Percentiles rank a stretch among this genome's conserved stretches.
phyloP scores from a whole-genome alignment of 1,140 invertebrate genomes.

The Agrypnia vestita region DNA sequence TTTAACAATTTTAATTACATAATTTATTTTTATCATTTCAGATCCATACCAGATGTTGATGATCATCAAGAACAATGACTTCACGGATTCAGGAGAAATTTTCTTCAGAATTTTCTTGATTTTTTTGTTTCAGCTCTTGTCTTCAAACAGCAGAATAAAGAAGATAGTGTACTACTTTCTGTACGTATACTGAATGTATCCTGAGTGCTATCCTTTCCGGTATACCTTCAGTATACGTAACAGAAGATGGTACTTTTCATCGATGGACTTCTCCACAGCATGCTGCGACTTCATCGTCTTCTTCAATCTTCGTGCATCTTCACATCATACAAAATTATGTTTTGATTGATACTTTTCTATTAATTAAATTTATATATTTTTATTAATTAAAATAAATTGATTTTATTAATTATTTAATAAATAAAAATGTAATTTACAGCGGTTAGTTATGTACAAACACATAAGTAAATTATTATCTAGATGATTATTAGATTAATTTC shows the following conservation, averaged over 20 bases:
- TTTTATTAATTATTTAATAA: too few species aligned
- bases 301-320: too few species aligned
- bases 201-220: conserved; percentile 96
- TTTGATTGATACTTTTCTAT: too few species aligned
- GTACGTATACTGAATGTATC: conserved; percentile 99
- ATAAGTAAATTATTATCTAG: too few species aligned
- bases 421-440: too few species aligned
- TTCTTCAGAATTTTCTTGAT: conserved; percentile 6
- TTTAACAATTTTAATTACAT: neutral
- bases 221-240: conserved; percentile 99
- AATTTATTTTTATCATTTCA: conserved; percentile 30
- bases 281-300: too few species aligned
- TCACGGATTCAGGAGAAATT: neutral
- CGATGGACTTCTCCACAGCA: conserved; percentile 65
- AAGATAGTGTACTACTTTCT: conserved; percentile 86
- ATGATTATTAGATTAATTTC: too few species aligned
- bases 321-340: too few species aligned
- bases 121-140: conserved; percentile 20
- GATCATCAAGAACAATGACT: neutral
- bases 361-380: too few species aligned
- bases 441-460: too few species aligned
- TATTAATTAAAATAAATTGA: too few species aligned
- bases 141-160: conserved; percentile 33
- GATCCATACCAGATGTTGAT: neutral
- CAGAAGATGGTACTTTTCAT: conserved; percentile 90